A percentile compares a stretch with the other conserved stretches of the same genome.
Conservation (phyloP, 2,888 invertebrate genomes). For the Romanomermis culicivorax region DNA sequence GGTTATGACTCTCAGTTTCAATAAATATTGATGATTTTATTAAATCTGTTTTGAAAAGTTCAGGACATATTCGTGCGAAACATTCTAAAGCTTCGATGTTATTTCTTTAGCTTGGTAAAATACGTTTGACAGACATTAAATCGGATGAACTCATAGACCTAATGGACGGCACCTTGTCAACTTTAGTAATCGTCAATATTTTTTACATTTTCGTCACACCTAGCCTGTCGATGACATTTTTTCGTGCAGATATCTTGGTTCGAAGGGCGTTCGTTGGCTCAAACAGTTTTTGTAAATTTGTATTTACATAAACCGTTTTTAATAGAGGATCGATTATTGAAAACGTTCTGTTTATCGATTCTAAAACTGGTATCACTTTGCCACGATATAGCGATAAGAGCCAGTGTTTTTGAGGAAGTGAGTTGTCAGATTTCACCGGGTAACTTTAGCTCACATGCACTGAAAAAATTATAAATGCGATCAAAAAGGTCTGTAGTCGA, state of each 20-base stretch:
- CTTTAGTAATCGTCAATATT: constrained; percentile 49
- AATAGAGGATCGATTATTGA: constrained; percentile 57
- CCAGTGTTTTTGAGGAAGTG: constrained; percentile 30
- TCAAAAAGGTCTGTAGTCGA: too few species aligned
- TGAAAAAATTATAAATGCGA: too few species aligned
- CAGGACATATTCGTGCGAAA: too few species aligned
- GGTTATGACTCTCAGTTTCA: too few species aligned
- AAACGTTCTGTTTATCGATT: constrained; percentile 61
- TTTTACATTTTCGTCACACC: too few species aligned
- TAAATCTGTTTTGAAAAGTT: too few species aligned
- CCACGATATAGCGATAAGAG: constrained; percentile 52
- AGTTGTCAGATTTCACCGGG: constrained; percentile 28
- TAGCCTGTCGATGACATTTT: background rate
- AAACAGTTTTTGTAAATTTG: constrained; percentile 86
- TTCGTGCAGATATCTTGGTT: constrained; percentile 59
- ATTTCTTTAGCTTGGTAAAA: background rate
- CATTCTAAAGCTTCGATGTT: too few species aligned
- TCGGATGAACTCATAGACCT: constrained; percentile 65
- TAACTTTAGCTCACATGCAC: too few species aligned
- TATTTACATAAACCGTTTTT: constrained; percentile 73
- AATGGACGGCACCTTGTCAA: constrained; percentile 76
- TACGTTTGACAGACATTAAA: constrained; percentile 37
- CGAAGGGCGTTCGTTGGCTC: constrained; percentile 83
- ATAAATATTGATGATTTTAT: too few species aligned
- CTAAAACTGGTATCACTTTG: constrained; percentile 73